phyloP scores from a whole-genome alignment of 1,140 invertebrate genomes.

The Philopotamus ludificatus region DNA sequence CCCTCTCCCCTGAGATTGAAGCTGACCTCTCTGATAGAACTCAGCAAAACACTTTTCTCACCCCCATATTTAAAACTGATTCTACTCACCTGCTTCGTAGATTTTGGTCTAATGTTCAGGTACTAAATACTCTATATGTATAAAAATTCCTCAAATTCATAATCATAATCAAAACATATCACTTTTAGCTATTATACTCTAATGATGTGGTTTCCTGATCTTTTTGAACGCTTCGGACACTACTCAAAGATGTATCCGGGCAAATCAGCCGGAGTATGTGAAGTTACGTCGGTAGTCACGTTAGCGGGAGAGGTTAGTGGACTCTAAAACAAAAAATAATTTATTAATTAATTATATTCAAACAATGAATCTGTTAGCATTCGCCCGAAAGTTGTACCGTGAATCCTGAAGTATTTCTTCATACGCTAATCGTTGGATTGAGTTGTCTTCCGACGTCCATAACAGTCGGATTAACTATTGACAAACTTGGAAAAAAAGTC shows the following conservation, averaged over 20 bases:
- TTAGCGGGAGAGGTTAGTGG: constrained; percentile 26
- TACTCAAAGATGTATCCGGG: constrained; percentile 55
- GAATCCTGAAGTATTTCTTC: constrained; percentile 55
- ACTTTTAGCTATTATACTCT: constrained; percentile 63
- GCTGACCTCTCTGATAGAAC: constrained; percentile 1
- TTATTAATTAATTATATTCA: no score
- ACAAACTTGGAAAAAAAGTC: constrained; percentile 58
- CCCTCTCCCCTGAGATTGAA: constrained; percentile 1
- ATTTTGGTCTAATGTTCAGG: constrained; percentile 62
- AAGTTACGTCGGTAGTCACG: constrained; percentile 49
- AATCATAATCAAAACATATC: background rate
- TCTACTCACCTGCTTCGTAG: constrained; percentile 56
- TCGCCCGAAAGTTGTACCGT: no score
- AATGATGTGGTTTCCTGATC: constrained; percentile 68
- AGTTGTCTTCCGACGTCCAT: constrained; percentile 58
- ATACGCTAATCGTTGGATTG: constrained; percentile 57
- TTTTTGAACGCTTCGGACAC: constrained; percentile 62
- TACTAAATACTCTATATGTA: constrained; percentile 34
- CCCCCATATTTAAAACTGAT: constrained; percentile 56
- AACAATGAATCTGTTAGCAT: no score
- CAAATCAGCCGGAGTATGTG: constrained; percentile 59
- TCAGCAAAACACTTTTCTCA: constrained; percentile 50
- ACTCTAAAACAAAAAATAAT: no score
- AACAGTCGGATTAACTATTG: constrained; percentile 57
- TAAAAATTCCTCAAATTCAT: background rate